Base-by-base conservation (phyloP, 1,140 invertebrate genomes). In the Latrodectus geometricus region DNA sequence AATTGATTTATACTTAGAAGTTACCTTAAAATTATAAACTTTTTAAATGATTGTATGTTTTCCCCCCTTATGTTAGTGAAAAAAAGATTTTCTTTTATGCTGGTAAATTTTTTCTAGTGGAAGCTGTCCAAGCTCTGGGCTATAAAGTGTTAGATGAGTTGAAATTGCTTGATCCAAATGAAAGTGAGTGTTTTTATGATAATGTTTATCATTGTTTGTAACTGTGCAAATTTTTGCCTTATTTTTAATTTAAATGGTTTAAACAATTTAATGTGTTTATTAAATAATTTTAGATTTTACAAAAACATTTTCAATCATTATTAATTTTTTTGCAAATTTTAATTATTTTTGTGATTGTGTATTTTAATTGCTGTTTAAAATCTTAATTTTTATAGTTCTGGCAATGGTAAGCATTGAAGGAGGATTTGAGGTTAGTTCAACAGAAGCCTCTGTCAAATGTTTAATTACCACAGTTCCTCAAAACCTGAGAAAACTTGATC, bases 381-480 rank as follows among this genome's bases (percentile, higher is more conserved):
- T 35, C 35, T 35, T 35, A 1, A 35, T 35, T 35, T 35, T 35
- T 35, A 20, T 89, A 92, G 91, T 91, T 56, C 86, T 92, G 23
- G 90, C 88, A 48, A 89, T 91, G 89, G 76, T 90, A 65, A 90
- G 90, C 15, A 92, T 90, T 88, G 92, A 92, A 73, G 89, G 90
- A 76, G 92, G 92, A 0, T 90, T 88, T 77, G 88, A 89, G 89
- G 23, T 89, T 9, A 68, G 66, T 82, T 69, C 72, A n/a, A 35
- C 89, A 23, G 95, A 96, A 79, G 96, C 97, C 0, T 95, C 95
- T 65, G 96, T 98, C 0, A 93, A 96, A 66, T 94, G 98, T 86
- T 92, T 99, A 20, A 95, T 99, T 81, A 96, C 98, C 0, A 99
- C 98, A 0, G 93, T 99, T 78, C 96, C 96, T 85, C 96, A 96